Conservation (phyloP, 2,113 vertebrate genomes). For the Vimba vimba region DNA sequence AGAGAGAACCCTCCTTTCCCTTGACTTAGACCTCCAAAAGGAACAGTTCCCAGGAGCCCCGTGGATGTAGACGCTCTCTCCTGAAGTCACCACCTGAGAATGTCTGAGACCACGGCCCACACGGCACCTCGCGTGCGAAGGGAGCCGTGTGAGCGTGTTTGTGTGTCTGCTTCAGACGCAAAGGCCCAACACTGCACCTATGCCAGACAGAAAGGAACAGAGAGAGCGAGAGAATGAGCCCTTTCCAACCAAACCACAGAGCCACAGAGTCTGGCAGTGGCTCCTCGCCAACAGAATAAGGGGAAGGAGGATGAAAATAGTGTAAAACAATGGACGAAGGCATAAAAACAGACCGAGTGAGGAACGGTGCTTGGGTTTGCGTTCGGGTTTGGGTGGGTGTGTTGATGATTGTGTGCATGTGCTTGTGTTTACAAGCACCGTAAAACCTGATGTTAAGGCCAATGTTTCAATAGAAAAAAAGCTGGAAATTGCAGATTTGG, state of each 20-base stretch:
- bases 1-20: slow-evolving; percentile 40
- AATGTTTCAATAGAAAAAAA: not conserved
- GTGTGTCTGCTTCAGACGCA: slow-evolving; percentile 41
- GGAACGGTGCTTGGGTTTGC: not conserved
- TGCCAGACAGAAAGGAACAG: slow-evolving; percentile 34
- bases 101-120: slow-evolving; percentile 49
- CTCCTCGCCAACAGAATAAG: slow-evolving; percentile 23
- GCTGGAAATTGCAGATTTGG: not conserved
- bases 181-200: slow-evolving; percentile 33
- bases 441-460: not conserved
- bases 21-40: slow-evolving; percentile 34
- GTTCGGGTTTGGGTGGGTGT: slow-evolving; percentile 8
- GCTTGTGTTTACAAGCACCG: not conserved
- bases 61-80: slow-evolving; percentile 13
- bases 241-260: slow-evolving; percentile 40
- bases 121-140: slow-evolving; percentile 61
- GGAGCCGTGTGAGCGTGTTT: slow-evolving; percentile 16
- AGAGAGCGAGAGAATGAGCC: slow-evolving; percentile 35
- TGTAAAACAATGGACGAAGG: slow-evolving; percentile 4
- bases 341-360: not conserved
- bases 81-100: slow-evolving; percentile 69
- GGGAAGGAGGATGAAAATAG: slow-evolving; percentile 6
- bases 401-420: not conserved
- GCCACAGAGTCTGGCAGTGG: slow-evolving; percentile 21
- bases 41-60: slow-evolving; percentile 50